These are phyloP conservation scores for Amblyteles armatorius DNA, from an alignment of 2,888 invertebrate genomes.

Conservation along the genomic window DNA sequence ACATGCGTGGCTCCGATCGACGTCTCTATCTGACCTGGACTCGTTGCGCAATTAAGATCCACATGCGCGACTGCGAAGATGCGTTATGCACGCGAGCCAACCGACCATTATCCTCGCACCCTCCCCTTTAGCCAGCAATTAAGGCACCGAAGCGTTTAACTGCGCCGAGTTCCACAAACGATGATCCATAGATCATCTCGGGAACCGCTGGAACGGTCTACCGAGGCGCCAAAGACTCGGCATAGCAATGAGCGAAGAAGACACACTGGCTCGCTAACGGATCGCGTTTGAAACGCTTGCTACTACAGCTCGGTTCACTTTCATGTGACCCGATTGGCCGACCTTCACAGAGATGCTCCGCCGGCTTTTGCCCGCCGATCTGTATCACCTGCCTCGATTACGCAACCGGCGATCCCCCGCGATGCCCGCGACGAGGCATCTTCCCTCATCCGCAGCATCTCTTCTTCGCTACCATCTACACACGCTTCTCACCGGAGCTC, in stretches of 20 bases:
- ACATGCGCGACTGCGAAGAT: constrained; percentile 32
- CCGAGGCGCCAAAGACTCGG: background rate
- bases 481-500: constrained; percentile 9
- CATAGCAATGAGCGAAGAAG: background rate
- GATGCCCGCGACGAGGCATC: constrained; percentile 12
- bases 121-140: constrained; percentile 22
- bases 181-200: constrained; percentile 6
- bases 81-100: constrained; percentile 44
- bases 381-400: constrained; percentile 75
- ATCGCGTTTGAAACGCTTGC: background rate
- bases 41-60: constrained; percentile 58
- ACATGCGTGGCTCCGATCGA: constrained; percentile 24
- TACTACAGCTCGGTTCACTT: constrained; percentile 69
- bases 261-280: constrained; percentile 4
- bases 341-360: constrained; percentile 73
- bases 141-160: constrained; percentile 48
- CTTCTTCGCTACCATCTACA: constrained; percentile 10
- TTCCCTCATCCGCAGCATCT: constrained; percentile 33
- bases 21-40: constrained; percentile 42
- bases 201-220: background rate
- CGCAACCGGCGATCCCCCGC: constrained; percentile 64
- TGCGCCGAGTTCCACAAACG: background rate
- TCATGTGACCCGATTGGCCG: constrained; percentile 79
- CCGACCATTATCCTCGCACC: background rate
- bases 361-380: constrained; percentile 75